Conservation (phyloP, 2,797 vertebrate genomes). For the Gadopsis bispinosus region DNA sequence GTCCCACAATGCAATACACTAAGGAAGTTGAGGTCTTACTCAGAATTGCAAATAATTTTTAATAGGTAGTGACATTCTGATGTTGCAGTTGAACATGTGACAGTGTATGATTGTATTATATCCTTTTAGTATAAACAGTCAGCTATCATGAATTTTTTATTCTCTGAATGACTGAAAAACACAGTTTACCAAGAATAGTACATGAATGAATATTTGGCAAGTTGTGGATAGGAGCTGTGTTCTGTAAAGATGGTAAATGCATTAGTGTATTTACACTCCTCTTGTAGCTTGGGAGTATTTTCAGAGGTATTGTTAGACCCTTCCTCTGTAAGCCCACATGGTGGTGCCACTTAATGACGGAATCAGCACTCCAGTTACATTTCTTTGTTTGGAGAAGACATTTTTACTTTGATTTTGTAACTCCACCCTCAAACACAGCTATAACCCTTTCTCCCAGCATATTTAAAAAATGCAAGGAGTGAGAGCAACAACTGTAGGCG, state of each 20-base stretch:
- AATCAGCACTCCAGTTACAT: not conserved
- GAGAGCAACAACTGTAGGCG: no score
- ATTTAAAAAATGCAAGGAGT: no score
- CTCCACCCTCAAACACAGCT: no score
- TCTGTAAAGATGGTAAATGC: not conserved
- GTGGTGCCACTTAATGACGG: constrained; percentile 36
- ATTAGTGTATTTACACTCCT: not conserved
- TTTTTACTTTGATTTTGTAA: not conserved
- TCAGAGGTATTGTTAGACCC: fast-evolving
- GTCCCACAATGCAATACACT: not conserved
- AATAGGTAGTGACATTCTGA: no score
- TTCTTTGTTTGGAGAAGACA: not conserved
- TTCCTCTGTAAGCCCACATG: constrained; percentile 35
- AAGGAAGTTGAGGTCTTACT: not conserved
- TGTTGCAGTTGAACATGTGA: not conserved
- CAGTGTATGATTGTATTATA: not conserved
- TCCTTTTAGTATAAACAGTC: not conserved
- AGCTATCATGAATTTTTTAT: no score
- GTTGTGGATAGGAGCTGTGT: not conserved
- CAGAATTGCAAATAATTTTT: not conserved
- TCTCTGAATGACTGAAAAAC: not conserved
- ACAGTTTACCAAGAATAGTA: no score
- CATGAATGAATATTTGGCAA: no score
- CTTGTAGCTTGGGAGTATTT: not conserved
- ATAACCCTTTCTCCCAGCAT: no score